Base-by-base conservation (phyloP, 2,888 invertebrate genomes). In the Leucophora obtusa region DNA sequence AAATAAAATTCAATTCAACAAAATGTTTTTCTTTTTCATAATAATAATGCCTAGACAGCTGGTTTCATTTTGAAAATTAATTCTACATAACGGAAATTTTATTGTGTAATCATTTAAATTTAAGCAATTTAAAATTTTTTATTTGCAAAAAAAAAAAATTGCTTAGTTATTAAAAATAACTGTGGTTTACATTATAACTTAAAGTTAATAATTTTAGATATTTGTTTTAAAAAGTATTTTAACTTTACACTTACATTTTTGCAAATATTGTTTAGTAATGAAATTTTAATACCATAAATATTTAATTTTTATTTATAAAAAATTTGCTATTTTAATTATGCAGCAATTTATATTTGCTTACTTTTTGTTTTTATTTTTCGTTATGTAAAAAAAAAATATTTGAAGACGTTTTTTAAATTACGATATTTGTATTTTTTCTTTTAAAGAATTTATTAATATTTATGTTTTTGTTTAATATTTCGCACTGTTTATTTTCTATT, bases 41-140 rank as follows among this genome's bases (percentile, higher is more conserved):
- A 10, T 71, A 74, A 77, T 77, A 66, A 81, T 70, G 47, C 62
- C 11, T 69, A 68, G 28, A 69, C 76, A 77, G 77, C 76, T 77
- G 77, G 35, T 76, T 68, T 70, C 6, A 35, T 65, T 63, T 54
- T 35, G 38, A n/a, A n/a, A n/a, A 3, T 47, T 47, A 5, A 0
- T n/a, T 47, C n/a, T 1, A n/a, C n/a, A n/a, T 6, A 54, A 58
- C 10, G n/a, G 38, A 69, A 54, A 77, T 56, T n/a, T 38, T 74
- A 81, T 81, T 81, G 73, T 81, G 81, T 73, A 77, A 77, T 81
- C 66, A 77, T 81, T 66, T 51, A 63, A 76, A 72, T 80, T 76
- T 47, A 74, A 51, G 59, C 72, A 71, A 10, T 62, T 81, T 56
- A 21, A 21, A 21, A n/a, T n/a, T n/a, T n/a, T n/a, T n/a, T n/a